Evolutionary conservation across 1,140 invertebrate species (phyloP), one percentile per base, ranked within the genome.

Genomic region (Drosophila mauritiana): DNA sequence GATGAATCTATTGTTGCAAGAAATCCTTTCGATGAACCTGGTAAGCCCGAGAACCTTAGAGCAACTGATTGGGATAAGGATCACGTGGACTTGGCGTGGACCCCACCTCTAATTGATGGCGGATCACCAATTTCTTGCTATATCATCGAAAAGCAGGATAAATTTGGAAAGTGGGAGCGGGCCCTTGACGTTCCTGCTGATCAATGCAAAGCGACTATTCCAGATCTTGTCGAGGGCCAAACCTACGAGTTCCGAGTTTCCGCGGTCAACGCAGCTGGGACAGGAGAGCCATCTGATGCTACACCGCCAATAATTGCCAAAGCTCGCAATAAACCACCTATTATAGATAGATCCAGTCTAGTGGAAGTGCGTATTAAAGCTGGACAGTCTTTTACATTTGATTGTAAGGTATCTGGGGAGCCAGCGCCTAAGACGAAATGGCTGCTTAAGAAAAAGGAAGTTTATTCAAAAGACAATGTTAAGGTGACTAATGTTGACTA

Each of bases 41-140:
- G 97, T 63, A 97, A 97, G 81, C 98, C 98, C 12, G 96, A 96
- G 59, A 96, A 98, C 80, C 95, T 99, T 7, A 95, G 96, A 90
- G 96, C 98, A 27, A 96, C 97, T 0, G 98, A 99, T 92, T 99
- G 98, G 97, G 98, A 99, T 93, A 98, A 98, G 80, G 97, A 99
- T 91, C 97, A 98, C 86, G 97, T 98, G 51, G 97, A 98, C 91
- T 94, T 98, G 7, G 95, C 96, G 79, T 98, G 97, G 97, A 95
- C 94, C 6, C 95, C 97, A 62, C 97, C 97, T 0, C 93, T 94
- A 36, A 94, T 94, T 25, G 97, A 98, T 86, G 97, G 97, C 25
- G 97, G 97, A 43, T 95, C 97, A 1, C 97, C 97, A 37, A 95
- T 98, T 55, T 96, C 96, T 22, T 96, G 95, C 13, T 98, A 98